Evolutionary conservation across 2,888 invertebrate genomes (phyloP).

Genomic region (Lepidochitona cinerea): DNA sequence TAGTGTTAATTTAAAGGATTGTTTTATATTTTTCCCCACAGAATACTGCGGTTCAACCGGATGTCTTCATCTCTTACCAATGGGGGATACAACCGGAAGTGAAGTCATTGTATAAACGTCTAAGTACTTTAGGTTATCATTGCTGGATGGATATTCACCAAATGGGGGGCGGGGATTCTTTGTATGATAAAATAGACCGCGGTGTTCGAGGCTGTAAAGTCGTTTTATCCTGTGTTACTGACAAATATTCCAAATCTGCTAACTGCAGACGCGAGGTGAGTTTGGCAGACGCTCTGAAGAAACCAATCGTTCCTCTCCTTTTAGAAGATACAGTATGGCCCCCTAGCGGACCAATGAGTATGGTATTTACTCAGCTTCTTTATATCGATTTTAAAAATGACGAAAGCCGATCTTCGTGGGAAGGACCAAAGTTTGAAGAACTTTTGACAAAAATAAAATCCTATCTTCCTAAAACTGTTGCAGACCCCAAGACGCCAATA

Average conservation of each 20-base stretch:
- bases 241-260: slow-evolving; percentile 64
- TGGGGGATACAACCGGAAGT: slow-evolving; percentile 67
- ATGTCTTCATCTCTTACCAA: slow-evolving; percentile 66
- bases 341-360: slow-evolving; percentile 66
- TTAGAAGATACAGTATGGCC: slow-evolving; percentile 65
- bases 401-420: slow-evolving; percentile 43
- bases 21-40: too few relatives aligned
- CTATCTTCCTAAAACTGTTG: background rate
- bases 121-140: slow-evolving; percentile 51
- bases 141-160: slow-evolving; percentile 69
- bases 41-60: slow-evolving; percentile 31
- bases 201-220: slow-evolving; percentile 59
- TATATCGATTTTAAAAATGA: slow-evolving; percentile 57
- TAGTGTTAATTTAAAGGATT: too few relatives aligned
- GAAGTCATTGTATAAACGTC: slow-evolving; percentile 49
- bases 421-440: slow-evolving; percentile 47
- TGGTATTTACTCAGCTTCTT: slow-evolving; percentile 61
- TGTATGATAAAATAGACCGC: slow-evolving; percentile 67
- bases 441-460: slow-evolving; percentile 36
- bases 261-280: slow-evolving; percentile 67
- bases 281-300: slow-evolving; percentile 63
- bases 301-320: slow-evolving; percentile 63
- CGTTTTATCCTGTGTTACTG: slow-evolving; percentile 62
- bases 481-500: background rate
- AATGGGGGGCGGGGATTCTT: slow-evolving; percentile 69